Evolutionary conservation across 2,797 vertebrate species (phyloP).

Genomic region (Acanthopagrus latus): DNA sequence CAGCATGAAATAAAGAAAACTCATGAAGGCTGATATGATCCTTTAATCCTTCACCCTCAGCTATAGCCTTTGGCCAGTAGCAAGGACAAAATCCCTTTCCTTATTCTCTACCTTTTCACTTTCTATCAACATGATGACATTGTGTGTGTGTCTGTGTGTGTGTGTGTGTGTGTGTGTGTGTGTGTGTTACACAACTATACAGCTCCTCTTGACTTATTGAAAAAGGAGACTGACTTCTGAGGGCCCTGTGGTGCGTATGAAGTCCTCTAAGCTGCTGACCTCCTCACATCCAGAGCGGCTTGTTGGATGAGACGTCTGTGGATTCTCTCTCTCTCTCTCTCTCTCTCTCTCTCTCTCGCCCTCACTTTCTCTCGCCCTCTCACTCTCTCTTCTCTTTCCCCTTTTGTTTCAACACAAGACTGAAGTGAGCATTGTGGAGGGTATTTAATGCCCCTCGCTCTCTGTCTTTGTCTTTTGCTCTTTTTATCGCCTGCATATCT

Average conservation of each 20-base stretch:
- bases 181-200: slow-evolving; percentile 28
- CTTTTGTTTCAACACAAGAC: slow-evolving; percentile 70
- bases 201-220: slow-evolving; percentile 64
- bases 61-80: slow-evolving; percentile 62
- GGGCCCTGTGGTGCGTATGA: slow-evolving; percentile 63
- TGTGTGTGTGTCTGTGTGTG: slow-evolving; percentile 36
- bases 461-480: slow-evolving; percentile 78
- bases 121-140: slow-evolving; percentile 48
- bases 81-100: slow-evolving; percentile 68
- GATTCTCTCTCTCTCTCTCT: slow-evolving; percentile 42
- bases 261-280: slow-evolving; percentile 76
- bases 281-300: slow-evolving; percentile 63
- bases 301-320: slow-evolving; percentile 39
- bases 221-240: slow-evolving; percentile 69
- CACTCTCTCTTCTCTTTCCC: slow-evolving; percentile 16
- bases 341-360: not conserved
- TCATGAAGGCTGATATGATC: slow-evolving; percentile 56
- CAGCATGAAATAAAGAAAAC: slow-evolving; percentile 58
- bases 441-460: slow-evolving; percentile 70
- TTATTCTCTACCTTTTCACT: slow-evolving; percentile 33
- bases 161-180: slow-evolving; percentile 36
- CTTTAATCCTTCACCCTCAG: slow-evolving; percentile 71
- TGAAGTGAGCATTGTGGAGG: slow-evolving; percentile 58
- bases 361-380: not conserved
- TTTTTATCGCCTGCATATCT: slow-evolving; percentile 78